Conservation (phyloP, 2,888 invertebrate genomes). For the Drosophila subquinaria region DNA sequence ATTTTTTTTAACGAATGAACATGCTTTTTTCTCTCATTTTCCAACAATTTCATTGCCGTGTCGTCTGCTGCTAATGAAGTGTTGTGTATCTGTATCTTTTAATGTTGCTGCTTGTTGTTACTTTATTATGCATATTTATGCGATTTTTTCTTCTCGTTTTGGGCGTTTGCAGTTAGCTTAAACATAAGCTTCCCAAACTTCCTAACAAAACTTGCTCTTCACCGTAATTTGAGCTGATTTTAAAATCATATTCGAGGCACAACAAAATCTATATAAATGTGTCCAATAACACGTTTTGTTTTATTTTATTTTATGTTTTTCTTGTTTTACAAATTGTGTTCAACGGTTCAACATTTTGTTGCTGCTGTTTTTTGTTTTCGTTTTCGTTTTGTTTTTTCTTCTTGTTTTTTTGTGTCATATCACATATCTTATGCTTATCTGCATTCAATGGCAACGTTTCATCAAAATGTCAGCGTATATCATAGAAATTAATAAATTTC, state of each 20-base stretch:
- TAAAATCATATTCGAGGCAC: slow-evolving; percentile 23
- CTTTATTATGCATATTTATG: slow-evolving; percentile 69
- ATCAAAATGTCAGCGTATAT: slow-evolving; percentile 80
- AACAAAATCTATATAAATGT: slow-evolving; percentile 18
- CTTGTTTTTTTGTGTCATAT: slow-evolving; percentile 42
- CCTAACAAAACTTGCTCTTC: slow-evolving; percentile 32
- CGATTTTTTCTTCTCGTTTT: slow-evolving; percentile 14
- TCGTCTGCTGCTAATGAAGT: slow-evolving; percentile 70
- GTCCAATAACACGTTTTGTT: slow-evolving; percentile 51
- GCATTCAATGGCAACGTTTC: slow-evolving; percentile 78
- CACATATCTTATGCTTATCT: slow-evolving; percentile 76
- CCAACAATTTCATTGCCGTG: slow-evolving; percentile 38
- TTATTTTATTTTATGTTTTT: slow-evolving; percentile 4
- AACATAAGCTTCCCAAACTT: slow-evolving; percentile 39
- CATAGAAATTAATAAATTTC: slow-evolving; percentile 78
- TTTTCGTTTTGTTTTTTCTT: slow-evolving; percentile 45
- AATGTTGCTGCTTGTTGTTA: slow-evolving; percentile 18
- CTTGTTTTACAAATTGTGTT: slow-evolving; percentile 40
- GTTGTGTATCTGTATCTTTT: slow-evolving; percentile 46
- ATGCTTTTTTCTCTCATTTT: slow-evolving; percentile 23
- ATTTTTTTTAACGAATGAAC: slow-evolving; percentile 4
- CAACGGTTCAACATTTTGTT: slow-evolving; percentile 23
- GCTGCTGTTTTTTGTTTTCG: slow-evolving; percentile 35
- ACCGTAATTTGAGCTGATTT: slow-evolving; percentile 53
- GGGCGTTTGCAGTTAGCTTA: slow-evolving; percentile 20